These are phyloP conservation scores for Alitta virens DNA, from an alignment of 2,888 invertebrate species.

Conservation along the genomic window DNA sequence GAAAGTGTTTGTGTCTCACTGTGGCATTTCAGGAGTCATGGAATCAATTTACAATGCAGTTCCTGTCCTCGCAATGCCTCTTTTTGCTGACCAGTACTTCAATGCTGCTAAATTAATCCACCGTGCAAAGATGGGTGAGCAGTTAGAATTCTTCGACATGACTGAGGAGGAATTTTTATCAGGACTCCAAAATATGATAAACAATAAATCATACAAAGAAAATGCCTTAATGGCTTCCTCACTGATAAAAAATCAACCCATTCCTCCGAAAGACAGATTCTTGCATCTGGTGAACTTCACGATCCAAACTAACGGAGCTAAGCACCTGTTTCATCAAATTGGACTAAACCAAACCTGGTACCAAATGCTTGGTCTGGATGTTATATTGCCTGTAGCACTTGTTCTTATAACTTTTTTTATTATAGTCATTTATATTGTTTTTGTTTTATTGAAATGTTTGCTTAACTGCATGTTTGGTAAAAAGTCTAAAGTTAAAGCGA, in stretches of 20 bases:
- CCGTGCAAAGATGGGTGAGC: background rate
- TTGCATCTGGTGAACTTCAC: conserved; percentile 22
- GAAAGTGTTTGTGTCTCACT: background rate
- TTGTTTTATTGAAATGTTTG: no score
- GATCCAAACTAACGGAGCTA: conserved; percentile 18
- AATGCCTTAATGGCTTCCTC: conserved; percentile 7
- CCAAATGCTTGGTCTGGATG: no score
- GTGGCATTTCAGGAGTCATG: background rate
- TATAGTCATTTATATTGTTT: no score
- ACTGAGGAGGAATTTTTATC: background rate
- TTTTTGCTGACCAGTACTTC: background rate
- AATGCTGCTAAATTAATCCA: background rate
- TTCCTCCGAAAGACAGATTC: conserved; percentile 13
- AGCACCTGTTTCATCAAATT: background rate
- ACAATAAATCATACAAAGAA: background rate
- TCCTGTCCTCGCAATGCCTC: background rate
- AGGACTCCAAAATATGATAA: background rate
- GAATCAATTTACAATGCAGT: background rate
- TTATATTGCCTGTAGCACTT: no score
- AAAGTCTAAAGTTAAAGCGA: no score
- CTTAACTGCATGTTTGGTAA: no score
- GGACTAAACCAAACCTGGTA: no score
- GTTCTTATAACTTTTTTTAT: no score
- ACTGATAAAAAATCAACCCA: background rate
- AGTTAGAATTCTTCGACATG: background rate